Conservation (phyloP, 2,888 invertebrate genomes). For the Cephus pygmeus region DNA sequence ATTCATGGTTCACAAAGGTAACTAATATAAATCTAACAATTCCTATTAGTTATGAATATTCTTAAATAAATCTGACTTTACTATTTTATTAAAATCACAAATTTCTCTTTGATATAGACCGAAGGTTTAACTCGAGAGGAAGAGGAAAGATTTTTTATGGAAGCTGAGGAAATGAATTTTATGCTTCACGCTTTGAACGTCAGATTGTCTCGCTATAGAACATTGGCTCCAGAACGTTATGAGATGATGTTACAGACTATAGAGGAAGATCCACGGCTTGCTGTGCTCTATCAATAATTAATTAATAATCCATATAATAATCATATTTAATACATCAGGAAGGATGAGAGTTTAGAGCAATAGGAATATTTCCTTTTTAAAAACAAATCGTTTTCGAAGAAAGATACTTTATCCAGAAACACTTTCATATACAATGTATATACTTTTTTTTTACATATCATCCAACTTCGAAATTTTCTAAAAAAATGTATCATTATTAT, state of each 20-base stretch:
- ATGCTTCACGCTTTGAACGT: constrained; percentile 72
- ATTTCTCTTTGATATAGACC: constrained; percentile 30
- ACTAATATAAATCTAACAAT: not conserved
- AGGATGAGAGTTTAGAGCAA: not conserved
- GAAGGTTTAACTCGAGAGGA: constrained; percentile 71
- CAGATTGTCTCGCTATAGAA: constrained; percentile 71
- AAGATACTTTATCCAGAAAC: not conserved
- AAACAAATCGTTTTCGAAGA: not conserved
- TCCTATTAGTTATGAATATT: not conserved
- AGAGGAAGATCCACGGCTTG: constrained; percentile 30
- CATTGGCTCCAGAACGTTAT: constrained; percentile 69
- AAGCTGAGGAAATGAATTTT: constrained; percentile 67
- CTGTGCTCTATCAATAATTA: constrained; percentile 18
- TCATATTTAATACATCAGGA: not conserved
- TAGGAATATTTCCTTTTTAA: not conserved
- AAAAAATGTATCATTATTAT: not conserved
- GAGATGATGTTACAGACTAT: constrained; percentile 55
- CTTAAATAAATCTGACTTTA: not conserved
- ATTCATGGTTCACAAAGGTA: constrained; percentile 69
- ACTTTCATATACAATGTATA: not conserved
- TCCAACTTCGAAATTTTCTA: not conserved
- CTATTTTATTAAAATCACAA: not conserved
- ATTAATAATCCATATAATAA: not conserved
- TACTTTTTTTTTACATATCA: not conserved
- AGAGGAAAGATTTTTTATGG: constrained; percentile 70